Evolutionary conservation across 1,140 invertebrate genomes (phyloP).

Genomic region (Apis mellifera): Amel_HAv3.1 CM009932.2:15816501-15817000

Average conservation of each 20-base stretch:
- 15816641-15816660: constrained; percentile 30
- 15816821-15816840: not conserved
- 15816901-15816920: constrained; percentile 15
- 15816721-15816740: constrained; percentile 10
- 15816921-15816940: constrained; percentile 45
- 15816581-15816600: constrained; percentile 1
- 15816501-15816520: constrained; percentile 39
- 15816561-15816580: not conserved
- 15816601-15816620: constrained; percentile 49
- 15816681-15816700: not conserved
- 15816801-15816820: not conserved
- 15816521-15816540: not conserved
- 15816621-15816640: constrained; percentile 51
- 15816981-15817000: constrained; percentile 45
- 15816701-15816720: constrained; percentile 27
- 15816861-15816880: constrained; percentile 47
- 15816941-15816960: constrained; percentile 44
- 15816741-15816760: not conserved
- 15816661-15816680: constrained; percentile 33
- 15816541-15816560: not conserved
- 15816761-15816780: not conserved
- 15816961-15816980: constrained; percentile 61
- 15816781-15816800: not conserved
- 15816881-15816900: constrained; percentile 51
- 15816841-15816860: not conserved